Conservation (phyloP, 2,888 invertebrate species). For the Cryptosula pallasiana region DNA sequence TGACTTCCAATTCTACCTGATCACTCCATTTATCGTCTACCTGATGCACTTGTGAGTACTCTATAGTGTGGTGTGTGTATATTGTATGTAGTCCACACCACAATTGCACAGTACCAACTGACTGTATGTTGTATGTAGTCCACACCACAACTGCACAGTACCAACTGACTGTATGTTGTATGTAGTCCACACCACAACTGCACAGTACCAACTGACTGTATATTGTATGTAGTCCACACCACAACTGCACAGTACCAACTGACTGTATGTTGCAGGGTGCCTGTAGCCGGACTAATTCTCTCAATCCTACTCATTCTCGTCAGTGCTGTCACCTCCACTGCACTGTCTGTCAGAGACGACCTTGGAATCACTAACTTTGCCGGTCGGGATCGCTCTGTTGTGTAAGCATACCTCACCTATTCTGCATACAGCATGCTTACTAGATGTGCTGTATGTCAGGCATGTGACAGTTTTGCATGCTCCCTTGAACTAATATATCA, state of each 20-base stretch:
- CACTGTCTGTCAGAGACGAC: not conserved
- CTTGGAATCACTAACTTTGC: not conserved
- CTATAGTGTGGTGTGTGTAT: not conserved
- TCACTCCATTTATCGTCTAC: constrained; percentile 16
- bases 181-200: too few relatives aligned
- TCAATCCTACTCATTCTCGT: not conserved
- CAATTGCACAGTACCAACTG: not conserved
- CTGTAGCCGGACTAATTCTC: not conserved
- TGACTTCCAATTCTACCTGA: constrained; percentile 17
- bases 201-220: too few relatives aligned
- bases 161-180: too few relatives aligned
- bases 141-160: too few relatives aligned
- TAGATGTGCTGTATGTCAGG: too few relatives aligned
- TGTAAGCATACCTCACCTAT: not conserved
- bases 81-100: not conserved
- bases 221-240: too few relatives aligned
- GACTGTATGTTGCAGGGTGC: too few relatives aligned
- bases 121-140: too few relatives aligned
- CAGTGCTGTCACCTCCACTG: not conserved
- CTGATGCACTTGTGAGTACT: constrained; percentile 18
- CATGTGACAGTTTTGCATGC: too few relatives aligned
- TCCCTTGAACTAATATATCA: too few relatives aligned
- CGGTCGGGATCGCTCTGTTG: not conserved
- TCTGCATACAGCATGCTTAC: too few relatives aligned
- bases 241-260: too few relatives aligned